phyloP scores from a whole-genome alignment of 2,888 invertebrate species.

The Tetanocera ferruginea region DNA sequence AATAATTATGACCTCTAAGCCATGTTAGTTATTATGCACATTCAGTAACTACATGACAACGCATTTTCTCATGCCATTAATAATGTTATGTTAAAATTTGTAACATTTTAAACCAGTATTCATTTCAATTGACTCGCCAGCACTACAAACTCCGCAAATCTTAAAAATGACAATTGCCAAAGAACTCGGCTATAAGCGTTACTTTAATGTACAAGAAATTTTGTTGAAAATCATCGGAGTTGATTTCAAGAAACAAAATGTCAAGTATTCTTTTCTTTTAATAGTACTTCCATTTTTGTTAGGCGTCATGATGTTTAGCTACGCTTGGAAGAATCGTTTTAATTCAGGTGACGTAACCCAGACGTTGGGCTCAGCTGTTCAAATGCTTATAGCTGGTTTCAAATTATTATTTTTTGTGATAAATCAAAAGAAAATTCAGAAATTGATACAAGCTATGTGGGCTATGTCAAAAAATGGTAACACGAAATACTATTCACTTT shows the following conservation, averaged over 20 bases:
- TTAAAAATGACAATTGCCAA: not conserved
- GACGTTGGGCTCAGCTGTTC: conserved; percentile 41
- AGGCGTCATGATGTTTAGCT: no score
- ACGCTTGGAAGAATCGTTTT: not conserved
- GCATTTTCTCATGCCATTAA: no score
- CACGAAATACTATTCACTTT: no score
- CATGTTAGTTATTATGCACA: no score
- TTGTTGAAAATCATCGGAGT: no score
- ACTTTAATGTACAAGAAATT: not conserved
- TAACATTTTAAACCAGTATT: not conserved
- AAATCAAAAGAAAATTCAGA: conserved; percentile 37
- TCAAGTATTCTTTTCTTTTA: no score
- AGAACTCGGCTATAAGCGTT: not conserved
- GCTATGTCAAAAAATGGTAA: conserved; percentile 40
- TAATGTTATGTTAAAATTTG: no score
- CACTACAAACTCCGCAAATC: not conserved
- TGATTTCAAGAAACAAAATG: no score
- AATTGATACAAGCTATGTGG: conserved; percentile 39
- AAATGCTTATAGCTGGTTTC: conserved; percentile 23
- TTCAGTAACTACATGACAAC: no score
- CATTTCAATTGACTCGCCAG: no score
- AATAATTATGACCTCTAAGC: no score
- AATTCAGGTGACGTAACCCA: conserved; percentile 35
- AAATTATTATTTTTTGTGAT: conserved; percentile 39
- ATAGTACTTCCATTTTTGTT: no score